Conservation (phyloP, 2,113 vertebrate species). For the Cygnus atratus region DNA sequence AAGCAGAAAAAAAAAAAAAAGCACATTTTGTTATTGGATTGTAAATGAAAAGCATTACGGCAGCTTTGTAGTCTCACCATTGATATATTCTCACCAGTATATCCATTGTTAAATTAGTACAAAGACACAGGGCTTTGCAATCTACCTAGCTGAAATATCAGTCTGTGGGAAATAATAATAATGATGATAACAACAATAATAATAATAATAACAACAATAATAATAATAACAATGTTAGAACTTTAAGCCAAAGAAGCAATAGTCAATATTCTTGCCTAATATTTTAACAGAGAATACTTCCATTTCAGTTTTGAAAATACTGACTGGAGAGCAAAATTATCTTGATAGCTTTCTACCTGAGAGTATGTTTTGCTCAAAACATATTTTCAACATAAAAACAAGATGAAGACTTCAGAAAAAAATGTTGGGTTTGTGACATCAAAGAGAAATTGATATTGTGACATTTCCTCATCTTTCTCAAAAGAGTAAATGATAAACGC, state of each 20-base stretch:
- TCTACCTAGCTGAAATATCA: neutral
- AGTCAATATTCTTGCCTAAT: neutral
- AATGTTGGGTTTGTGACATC: neutral
- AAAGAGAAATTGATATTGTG: neutral
- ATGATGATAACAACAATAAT: neutral
- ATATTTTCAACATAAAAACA: neutral
- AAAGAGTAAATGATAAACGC: neutral
- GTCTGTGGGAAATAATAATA: neutral
- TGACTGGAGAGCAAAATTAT: neutral
- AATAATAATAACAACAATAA: neutral
- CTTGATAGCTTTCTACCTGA: neutral
- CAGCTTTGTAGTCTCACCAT: neutral
- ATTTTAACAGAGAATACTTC: neutral
- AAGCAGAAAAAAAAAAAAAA: neutral
- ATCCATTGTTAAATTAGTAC: neutral
- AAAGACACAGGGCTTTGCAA: neutral
- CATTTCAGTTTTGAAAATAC: neutral
- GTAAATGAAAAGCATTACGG: neutral
- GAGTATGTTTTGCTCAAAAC: neutral
- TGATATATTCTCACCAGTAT: neutral
- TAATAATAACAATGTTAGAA: neutral
- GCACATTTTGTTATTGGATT: neutral
- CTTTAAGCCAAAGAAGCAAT: neutral
- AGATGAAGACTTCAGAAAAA: neutral
- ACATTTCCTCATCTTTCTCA: neutral